These are phyloP conservation scores for Pteromalus puparum DNA, from an alignment of 1,140 invertebrate genomes.

Conservation along the genomic window DNA sequence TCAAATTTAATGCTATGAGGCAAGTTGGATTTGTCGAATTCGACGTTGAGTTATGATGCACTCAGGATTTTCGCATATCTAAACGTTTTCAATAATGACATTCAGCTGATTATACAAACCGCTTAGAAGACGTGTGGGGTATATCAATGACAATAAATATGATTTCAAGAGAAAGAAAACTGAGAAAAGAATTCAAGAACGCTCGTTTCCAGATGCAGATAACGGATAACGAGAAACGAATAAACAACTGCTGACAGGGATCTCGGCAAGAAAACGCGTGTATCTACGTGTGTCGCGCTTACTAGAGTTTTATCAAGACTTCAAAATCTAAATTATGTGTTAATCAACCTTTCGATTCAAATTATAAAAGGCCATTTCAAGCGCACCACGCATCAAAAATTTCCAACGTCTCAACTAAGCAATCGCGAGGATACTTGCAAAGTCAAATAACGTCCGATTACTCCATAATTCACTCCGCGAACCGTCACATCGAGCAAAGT, in stretches of 20 bases:
- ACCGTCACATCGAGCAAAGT: neutral
- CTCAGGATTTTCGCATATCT: neutral
- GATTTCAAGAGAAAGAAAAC: neutral
- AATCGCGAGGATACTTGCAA: too few species aligned
- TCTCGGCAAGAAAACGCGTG: neutral
- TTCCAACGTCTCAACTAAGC: too few species aligned
- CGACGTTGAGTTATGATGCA: too few species aligned
- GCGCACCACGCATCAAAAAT: too few species aligned
- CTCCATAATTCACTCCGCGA: neutral
- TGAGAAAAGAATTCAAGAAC: neutral
- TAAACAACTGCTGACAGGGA: neutral
- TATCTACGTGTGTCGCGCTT: neutral
- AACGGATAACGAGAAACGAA: neutral
- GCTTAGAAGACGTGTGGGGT: too few species aligned
- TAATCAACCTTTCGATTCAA: neutral
- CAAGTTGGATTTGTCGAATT: too few species aligned
- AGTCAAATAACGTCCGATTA: too few species aligned
- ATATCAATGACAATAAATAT: neutral
- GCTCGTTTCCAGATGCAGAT: neutral
- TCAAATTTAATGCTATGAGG: neutral
- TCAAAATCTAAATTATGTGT: neutral
- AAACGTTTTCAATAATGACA: neutral
- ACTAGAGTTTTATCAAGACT: neutral
- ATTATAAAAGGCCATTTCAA: neutral
- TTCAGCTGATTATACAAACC: too few species aligned